Evolutionary conservation across 2,797 vertebrate genomes (phyloP), one percentile per base, ranked within the genome.

Genomic region (Sebastes nivosus): DNA sequence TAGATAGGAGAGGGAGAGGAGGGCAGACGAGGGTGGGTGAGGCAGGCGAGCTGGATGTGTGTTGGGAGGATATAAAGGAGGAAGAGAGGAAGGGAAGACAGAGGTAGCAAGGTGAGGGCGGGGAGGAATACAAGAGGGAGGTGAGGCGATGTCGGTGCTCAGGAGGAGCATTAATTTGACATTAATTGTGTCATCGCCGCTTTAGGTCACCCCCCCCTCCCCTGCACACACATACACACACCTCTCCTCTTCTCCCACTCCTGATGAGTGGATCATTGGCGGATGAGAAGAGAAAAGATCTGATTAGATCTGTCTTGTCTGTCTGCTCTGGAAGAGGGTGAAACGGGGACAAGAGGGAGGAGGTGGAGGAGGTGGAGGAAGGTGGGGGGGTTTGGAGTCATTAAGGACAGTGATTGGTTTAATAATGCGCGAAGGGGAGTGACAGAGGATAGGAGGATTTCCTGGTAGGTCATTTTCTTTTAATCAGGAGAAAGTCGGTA

Each of bases 141-240:
- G 83, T 75, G 86, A 86, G 82, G 66, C 52, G 87, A 90, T 88
- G 91, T 83, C 66, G 52, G 65, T 22, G 70, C 88, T 87, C 88
- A 83, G 81, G 87, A 90, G 86, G 84, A 90, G 88, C 84, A 91
- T 93, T 94, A 90, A 94, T 93, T 93, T 89, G 84, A 92, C 90
- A 92, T 93, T 93, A 94, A 93, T 94, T 95, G 92, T 93, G 91
- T 93, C 93, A 92, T 93, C 85, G 80, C 78, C 11, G 75, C 87
- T 91, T 88, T 82, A 86, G 84, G 80, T 87, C 70, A 70, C 79
- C 79, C 71, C 36, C 34, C 73, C 8, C 34, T 16, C 27, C n/a
- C 11, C 2, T 8, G 9, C 59, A 54, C 67, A 77, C 42, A 74
- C 75, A n/a, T n/a, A 74, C 75, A 74, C 75, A 50, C 42, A 46